Evolutionary conservation across 2,888 invertebrate genomes (phyloP).

Genomic region (Oxyteleia sp.): DNA sequence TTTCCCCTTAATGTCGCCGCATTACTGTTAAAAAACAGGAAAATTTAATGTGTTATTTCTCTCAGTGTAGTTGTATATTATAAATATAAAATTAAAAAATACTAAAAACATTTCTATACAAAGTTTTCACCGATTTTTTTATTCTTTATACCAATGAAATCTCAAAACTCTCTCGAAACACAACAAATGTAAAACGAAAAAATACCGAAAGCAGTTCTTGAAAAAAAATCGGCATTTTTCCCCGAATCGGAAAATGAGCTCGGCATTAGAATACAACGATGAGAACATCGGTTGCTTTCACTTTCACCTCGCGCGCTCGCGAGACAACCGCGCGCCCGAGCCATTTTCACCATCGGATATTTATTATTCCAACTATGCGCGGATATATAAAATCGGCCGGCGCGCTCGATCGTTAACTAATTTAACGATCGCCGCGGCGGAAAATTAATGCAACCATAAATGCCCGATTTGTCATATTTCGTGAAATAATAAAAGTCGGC

Average conservation of each 20-base stretch:
- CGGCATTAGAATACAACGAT: slow-evolving; percentile 65
- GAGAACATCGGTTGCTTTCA: slow-evolving; percentile 66
- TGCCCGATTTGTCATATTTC: slow-evolving; percentile 33
- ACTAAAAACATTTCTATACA: too few relatives aligned
- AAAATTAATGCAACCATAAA: slow-evolving; percentile 20
- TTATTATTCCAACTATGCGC: slow-evolving; percentile 51
- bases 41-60: too few relatives aligned
- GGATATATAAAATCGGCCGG: slow-evolving; percentile 40
- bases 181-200: too few relatives aligned
- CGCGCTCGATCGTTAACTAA: slow-evolving; percentile 51
- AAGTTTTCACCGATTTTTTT: too few relatives aligned
- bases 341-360: slow-evolving; percentile 72
- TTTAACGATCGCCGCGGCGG: slow-evolving; percentile 40
- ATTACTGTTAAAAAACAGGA: too few relatives aligned
- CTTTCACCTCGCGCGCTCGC: slow-evolving; percentile 48
- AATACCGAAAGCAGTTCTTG: too few relatives aligned
- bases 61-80: too few relatives aligned
- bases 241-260: slow-evolving; percentile 55
- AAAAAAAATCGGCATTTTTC: slow-evolving; percentile 18
- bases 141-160: too few relatives aligned
- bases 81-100: too few relatives aligned
- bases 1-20: too few relatives aligned
- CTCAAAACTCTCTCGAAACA: too few relatives aligned
- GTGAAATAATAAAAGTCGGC: slow-evolving; percentile 36
- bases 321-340: slow-evolving; percentile 58